Conservation (phyloP, 2,797 vertebrate species). For the Coilia nasus region DNA sequence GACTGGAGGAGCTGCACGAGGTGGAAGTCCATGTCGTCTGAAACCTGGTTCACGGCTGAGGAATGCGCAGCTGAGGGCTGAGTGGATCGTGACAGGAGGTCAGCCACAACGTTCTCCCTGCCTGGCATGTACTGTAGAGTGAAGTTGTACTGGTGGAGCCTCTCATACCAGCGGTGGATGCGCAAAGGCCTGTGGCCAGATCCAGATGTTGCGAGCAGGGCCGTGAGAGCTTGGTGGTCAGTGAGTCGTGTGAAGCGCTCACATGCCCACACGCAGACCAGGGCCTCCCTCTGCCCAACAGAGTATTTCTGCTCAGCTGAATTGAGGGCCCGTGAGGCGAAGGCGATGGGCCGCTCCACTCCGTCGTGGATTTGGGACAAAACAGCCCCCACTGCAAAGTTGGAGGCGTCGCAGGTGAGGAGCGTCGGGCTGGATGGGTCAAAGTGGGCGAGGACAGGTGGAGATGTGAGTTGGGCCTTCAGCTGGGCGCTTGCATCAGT, state of each 20-base stretch:
- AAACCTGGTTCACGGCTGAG: too few species aligned
- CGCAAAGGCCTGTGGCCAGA: background rate
- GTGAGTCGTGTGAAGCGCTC: background rate
- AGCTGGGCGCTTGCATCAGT: background rate
- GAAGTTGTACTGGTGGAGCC: background rate
- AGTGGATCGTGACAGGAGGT: too few species aligned
- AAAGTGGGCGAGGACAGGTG: conserved; percentile 25
- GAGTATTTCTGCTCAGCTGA: conserved; percentile 28
- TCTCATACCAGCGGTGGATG: conserved; percentile 1
- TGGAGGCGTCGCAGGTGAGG: background rate
- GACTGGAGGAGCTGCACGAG: background rate
- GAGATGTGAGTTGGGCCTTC: background rate
- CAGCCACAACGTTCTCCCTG: too few species aligned
- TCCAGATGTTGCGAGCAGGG: background rate
- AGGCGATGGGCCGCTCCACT: background rate
- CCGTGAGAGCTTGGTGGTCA: conserved; percentile 21
- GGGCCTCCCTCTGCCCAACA: conserved; percentile 12
- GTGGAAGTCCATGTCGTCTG: background rate
- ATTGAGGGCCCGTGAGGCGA: background rate
- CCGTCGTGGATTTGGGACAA: conserved; percentile 17
- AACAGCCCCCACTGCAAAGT: background rate
- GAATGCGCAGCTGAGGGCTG: too few species aligned
- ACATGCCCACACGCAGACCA: conserved; percentile 32
- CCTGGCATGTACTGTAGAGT: too few species aligned
- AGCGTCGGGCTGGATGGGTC: background rate